Percentiles rank a stretch among this genome's conserved stretches.
phyloP scores from a whole-genome alignment of 1,140 invertebrate genomes.

The Cyclargus thomasi region DNA sequence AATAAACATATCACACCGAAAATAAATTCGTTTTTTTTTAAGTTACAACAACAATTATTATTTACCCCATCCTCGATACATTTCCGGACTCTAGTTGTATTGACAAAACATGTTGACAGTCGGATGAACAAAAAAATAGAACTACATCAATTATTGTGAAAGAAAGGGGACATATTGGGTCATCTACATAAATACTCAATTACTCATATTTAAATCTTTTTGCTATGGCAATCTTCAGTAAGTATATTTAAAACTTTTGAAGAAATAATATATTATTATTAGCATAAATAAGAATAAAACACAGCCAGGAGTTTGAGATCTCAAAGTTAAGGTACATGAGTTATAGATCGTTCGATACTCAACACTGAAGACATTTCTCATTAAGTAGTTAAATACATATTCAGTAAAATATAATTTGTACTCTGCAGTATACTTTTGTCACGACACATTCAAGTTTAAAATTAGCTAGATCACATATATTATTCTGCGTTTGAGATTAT shows the following conservation, averaged over 20 bases:
- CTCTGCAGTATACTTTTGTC: constrained; percentile 31
- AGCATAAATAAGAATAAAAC: constrained; percentile 28
- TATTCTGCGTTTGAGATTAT: constrained; percentile 39
- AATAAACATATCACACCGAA: constrained; percentile 45
- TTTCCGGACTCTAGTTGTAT: neutral
- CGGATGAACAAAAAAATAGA: neutral
- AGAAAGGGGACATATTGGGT: neutral
- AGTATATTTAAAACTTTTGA: constrained; percentile 18
- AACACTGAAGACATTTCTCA: constrained; percentile 28
- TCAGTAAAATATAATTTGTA: constrained; percentile 35
- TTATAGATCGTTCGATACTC: neutral
- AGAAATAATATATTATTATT: too few species aligned
- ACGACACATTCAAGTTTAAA: constrained; percentile 26
- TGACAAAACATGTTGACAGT: too few species aligned
- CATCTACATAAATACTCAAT: neutral
- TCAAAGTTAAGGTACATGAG: constrained; percentile 24
- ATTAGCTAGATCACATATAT: constrained; percentile 42
- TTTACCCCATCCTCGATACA: neutral
- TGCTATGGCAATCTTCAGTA: constrained; percentile 12
- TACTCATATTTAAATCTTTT: neutral
- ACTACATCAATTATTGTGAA: neutral
- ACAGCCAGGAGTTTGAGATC: constrained; percentile 65
- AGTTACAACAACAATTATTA: constrained; percentile 8
- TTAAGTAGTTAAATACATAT: neutral
- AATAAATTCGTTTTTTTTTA: constrained; percentile 54